Percentiles rank a stretch among this genome's conserved stretches.
These are phyloP conservation scores for Stegostoma tigrinum DNA, from an alignment of 2,113 vertebrate genomes.

Conservation along the genomic window DNA sequence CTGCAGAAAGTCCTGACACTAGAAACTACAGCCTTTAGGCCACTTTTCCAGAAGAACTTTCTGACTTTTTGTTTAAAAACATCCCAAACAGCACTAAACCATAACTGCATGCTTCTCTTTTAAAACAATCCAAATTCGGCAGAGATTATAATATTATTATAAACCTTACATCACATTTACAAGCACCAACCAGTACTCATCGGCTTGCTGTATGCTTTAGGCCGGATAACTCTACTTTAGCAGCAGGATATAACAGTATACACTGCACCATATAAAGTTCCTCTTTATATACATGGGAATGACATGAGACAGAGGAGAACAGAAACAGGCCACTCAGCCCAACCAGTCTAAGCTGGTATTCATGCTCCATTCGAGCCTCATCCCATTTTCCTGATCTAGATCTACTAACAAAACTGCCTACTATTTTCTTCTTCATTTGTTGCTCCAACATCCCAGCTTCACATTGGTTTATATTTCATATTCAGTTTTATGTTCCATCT, in stretches of 20 bases:
- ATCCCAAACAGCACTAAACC: too few relatives aligned
- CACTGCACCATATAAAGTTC: neutral
- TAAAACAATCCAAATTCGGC: too few relatives aligned
- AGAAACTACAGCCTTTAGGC: too few relatives aligned
- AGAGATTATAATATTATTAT: too few relatives aligned
- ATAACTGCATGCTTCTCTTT: too few relatives aligned
- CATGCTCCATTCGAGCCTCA: too few relatives aligned
- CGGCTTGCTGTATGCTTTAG: neutral
- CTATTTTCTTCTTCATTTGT: neutral
- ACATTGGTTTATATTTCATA: neutral
- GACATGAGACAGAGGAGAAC: neutral
- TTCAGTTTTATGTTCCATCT: neutral
- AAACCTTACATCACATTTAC: neutral
- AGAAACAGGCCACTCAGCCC: neutral
- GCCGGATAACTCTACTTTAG: neutral
- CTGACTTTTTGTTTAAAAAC: too few relatives aligned
- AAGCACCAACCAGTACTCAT: neutral
- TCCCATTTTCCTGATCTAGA: neutral
- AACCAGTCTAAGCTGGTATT: neutral
- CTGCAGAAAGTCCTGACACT: too few relatives aligned
- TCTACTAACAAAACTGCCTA: neutral
- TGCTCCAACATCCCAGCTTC: neutral
- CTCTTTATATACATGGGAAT: neutral
- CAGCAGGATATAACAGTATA: neutral
- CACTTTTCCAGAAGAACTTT: too few relatives aligned